These are phyloP conservation scores for Epirrita christyi DNA, from an alignment of 2,888 invertebrate genomes.

Conservation along the genomic window DNA sequence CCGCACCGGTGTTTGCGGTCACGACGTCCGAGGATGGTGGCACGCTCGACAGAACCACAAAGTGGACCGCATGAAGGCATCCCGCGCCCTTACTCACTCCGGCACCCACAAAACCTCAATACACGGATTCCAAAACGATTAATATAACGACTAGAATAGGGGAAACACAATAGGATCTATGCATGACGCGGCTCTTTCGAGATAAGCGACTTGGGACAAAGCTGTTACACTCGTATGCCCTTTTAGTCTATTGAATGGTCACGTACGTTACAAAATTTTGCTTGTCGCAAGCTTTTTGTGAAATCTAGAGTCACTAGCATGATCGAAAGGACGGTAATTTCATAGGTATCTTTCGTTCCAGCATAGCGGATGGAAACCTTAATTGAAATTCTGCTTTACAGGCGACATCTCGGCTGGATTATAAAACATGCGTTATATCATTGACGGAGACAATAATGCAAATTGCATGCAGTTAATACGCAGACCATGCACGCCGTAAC, in stretches of 20 bases:
- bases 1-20: conserved; percentile 71
- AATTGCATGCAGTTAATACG: conserved; percentile 57
- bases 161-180: conserved; percentile 61
- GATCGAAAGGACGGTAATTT: not conserved
- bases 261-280: conserved; percentile 62
- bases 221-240: conserved; percentile 45
- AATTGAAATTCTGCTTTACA: conserved; percentile 55
- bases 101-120: conserved; percentile 57
- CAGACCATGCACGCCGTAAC: conserved; percentile 50
- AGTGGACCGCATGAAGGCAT: conserved; percentile 59
- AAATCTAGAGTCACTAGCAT: conserved; percentile 28
- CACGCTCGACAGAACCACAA: conserved; percentile 70
- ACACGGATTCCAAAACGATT: conserved; percentile 56
- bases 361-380: conserved; percentile 41
- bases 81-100: conserved; percentile 37
- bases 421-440: conserved; percentile 50
- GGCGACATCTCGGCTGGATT: conserved; percentile 43
- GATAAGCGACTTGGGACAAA: conserved; percentile 57
- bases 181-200: conserved; percentile 62
- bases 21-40: conserved; percentile 60
- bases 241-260: conserved; percentile 62
- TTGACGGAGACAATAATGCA: conserved; percentile 63
- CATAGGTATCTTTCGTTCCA: conserved; percentile 1
- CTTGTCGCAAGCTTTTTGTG: conserved; percentile 21
- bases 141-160: conserved; percentile 61